These are phyloP conservation scores for Tachysurus vachellii DNA, from an alignment of 2,113 vertebrate genomes.

Conservation along the genomic window DNA sequence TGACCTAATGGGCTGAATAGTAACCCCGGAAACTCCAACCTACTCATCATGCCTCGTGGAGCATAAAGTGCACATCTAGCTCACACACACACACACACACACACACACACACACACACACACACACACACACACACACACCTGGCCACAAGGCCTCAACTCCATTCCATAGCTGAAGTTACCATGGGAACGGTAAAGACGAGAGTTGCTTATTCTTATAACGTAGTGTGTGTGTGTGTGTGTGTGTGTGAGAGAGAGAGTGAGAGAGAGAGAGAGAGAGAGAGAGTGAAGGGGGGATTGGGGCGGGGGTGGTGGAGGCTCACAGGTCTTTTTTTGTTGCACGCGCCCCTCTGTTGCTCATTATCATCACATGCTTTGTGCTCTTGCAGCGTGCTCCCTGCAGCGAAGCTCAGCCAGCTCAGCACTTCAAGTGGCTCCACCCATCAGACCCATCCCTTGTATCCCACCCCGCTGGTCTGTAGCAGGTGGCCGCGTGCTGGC, in stretches of 20 bases:
- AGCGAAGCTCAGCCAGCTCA: neutral
- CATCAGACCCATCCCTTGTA: conserved; percentile 55
- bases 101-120: conserved; percentile 26
- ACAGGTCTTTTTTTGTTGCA: conserved; percentile 52
- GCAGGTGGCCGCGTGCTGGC: conserved; percentile 72
- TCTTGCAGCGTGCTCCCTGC: neutral
- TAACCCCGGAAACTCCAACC: conserved; percentile 38
- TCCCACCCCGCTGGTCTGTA: conserved; percentile 51
- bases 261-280: conserved; percentile 26
- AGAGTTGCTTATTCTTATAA: conserved; percentile 43
- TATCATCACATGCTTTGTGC: conserved; percentile 62
- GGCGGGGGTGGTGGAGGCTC: neutral
- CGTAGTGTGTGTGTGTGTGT: conserved; percentile 34
- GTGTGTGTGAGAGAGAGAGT: neutral
- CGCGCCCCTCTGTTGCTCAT: conserved; percentile 51
- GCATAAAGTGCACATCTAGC: conserved; percentile 23
- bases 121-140: conserved; percentile 29
- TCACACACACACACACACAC: conserved; percentile 26
- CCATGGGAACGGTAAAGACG: conserved; percentile 54
- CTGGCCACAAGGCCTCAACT: conserved; percentile 37
- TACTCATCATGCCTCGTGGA: conserved; percentile 27
- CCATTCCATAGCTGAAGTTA: conserved; percentile 49
- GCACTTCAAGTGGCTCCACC: neutral
- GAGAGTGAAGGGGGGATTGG: neutral
- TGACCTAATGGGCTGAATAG: conserved; percentile 17